These are phyloP conservation scores for Felis catus DNA, from an alignment of 2,113 vertebrate genomes.

Conservation along the genomic window F.catus_Fca126_mat1.0 CM031411.1:12011001-12011500, in stretches of 20 bases:
- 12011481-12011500: constrained; percentile 40
- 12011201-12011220: neutral
- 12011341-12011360: neutral
- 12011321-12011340: neutral
- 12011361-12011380: neutral
- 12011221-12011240: constrained; percentile 9
- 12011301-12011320: neutral
- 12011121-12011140: neutral
- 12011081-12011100: neutral
- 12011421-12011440: neutral
- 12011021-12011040: neutral
- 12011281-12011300: constrained; percentile 51
- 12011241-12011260: neutral
- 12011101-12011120: neutral
- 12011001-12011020: neutral
- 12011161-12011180: neutral
- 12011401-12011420: neutral
- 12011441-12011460: neutral
- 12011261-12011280: constrained; percentile 13
- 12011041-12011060: neutral
- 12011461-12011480: neutral
- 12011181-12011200: neutral
- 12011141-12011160: neutral
- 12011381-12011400: constrained; percentile 11
- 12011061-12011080: neutral